Evolutionary conservation across 2,113 vertebrate genomes (phyloP), one percentile per base, ranked within the genome.

Genomic region (Labeo rohita): DNA sequence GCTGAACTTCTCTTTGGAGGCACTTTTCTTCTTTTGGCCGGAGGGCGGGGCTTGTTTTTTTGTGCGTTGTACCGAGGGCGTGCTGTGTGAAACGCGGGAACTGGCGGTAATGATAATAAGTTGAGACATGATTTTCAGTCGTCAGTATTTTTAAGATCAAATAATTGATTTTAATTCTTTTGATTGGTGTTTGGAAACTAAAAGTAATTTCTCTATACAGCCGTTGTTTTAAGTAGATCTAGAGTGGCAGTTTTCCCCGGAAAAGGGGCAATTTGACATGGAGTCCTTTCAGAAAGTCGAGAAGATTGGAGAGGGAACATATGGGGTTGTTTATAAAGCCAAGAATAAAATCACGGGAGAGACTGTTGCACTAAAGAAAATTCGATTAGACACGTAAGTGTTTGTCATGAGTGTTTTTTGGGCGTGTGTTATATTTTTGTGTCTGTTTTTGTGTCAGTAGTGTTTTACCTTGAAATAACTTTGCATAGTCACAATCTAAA

Each of bases 251-350:
- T 21, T 39, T 81, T 83, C 56, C 74, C 21, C 15, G 61, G 23
- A 78, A 68, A 65, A 52, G 56, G 63, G 74, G 34, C 66, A 56
- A 39, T 88, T 68, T 70, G 90, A 83, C 3, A 98, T 98, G 97
- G 97, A 98, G 83, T 93, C 96, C 74, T 98, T 98, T 93, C 97
- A 98, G 94, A 98, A 98, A 92, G 97, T 98, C 89, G 97, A 98
- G 85, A 98, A 98, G 94, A 98, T 98, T 80, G 97, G 97, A 66
- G 97, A 98, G 84, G 97, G 97, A 59, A 98, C 97, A 45, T 98
- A 98, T 79, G 97, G 97, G 6, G 97, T 98, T 78, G 97, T 98
- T 70, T 98, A 98, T 83, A 98, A 98, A 92, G 97, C 97, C 28
- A 96, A 96, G 89, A 97, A 98, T 91, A 97, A 98, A 91, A 84